A percentile compares a stretch with the other conserved stretches of the same genome.
Conservation (phyloP, 2,888 invertebrate genomes). For the Habrosyne pyritoides region DNA sequence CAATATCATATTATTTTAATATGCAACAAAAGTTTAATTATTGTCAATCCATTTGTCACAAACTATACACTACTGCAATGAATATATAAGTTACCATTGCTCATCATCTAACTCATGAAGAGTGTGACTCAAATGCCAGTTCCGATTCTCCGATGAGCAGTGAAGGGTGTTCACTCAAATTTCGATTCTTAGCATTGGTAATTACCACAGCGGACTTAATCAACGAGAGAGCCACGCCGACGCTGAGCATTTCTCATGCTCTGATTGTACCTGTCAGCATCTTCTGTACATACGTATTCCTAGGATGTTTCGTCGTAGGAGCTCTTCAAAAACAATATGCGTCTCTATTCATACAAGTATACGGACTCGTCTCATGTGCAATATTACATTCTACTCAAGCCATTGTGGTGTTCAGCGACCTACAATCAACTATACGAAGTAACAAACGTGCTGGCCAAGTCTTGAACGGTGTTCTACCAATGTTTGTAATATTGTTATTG, state of each 20-base stretch:
- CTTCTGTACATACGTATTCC: conserved; percentile 55
- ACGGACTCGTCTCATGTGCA: conserved; percentile 51
- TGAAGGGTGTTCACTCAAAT: conserved; percentile 46
- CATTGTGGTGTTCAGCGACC: conserved; percentile 48
- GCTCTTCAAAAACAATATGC: conserved; percentile 29
- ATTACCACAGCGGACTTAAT: conserved; percentile 62
- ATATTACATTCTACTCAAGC: conserved; percentile 47
- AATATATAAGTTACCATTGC: conserved; percentile 6
- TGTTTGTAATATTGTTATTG: conserved; percentile 53
- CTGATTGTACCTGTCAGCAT: conserved; percentile 58
- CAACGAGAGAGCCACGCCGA: conserved; percentile 57
- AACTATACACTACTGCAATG: neutral
- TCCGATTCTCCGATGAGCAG: conserved; percentile 50
- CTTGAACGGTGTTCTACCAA: conserved; percentile 62
- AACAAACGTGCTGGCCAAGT: conserved; percentile 38
- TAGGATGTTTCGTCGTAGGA: conserved; percentile 48
- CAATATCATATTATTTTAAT: neutral
- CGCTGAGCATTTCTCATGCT: conserved; percentile 52
- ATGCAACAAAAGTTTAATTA: neutral
- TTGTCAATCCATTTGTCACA: neutral
- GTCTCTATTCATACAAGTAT: conserved; percentile 57
- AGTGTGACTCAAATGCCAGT: conserved; percentile 24
- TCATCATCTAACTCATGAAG: conserved; percentile 36
- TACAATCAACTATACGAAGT: conserved; percentile 19
- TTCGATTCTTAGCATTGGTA: conserved; percentile 57